phyloP scores from a whole-genome alignment of 2,797 vertebrate species.

The Percopsis omiscomaycus region DNA sequence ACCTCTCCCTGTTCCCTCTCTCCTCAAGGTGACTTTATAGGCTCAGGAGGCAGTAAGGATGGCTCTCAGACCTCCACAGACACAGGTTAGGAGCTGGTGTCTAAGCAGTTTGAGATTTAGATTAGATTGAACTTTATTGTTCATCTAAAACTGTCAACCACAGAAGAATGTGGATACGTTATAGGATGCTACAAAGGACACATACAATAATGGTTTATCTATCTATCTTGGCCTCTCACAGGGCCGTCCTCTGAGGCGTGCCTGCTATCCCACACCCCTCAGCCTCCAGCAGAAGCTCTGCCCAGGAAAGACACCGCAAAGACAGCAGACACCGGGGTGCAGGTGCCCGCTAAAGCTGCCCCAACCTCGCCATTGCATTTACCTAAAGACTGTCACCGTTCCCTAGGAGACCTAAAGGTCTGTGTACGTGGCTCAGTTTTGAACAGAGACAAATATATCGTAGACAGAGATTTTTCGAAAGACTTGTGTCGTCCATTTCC shows the following conservation, averaged over 20 bases:
- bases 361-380: constrained; percentile 71
- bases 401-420: constrained; percentile 92
- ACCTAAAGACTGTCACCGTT: constrained; percentile 87
- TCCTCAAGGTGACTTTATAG: constrained; percentile 71
- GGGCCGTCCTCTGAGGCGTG: constrained; percentile 84
- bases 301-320: constrained; percentile 81
- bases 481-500: background rate
- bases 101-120: background rate
- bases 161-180: no score
- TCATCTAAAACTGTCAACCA: background rate
- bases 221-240: constrained; percentile 25
- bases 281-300: constrained; percentile 76
- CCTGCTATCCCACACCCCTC: constrained; percentile 72
- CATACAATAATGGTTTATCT: background rate
- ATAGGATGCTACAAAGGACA: no score
- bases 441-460: background rate
- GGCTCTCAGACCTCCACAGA: constrained; percentile 68
- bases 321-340: constrained; percentile 61
- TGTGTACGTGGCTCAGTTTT: constrained; percentile 9
- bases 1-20: constrained; percentile 13
- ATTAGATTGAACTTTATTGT: background rate
- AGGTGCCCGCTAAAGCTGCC: constrained; percentile 73
- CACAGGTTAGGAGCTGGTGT: constrained; percentile 63
- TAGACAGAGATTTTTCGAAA: background rate
- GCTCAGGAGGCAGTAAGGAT: constrained; percentile 69